Evolutionary conservation across 2,888 invertebrate genomes (phyloP), one percentile per base, ranked within the genome.

Genomic region (Ormyrus pomaceus): DNA sequence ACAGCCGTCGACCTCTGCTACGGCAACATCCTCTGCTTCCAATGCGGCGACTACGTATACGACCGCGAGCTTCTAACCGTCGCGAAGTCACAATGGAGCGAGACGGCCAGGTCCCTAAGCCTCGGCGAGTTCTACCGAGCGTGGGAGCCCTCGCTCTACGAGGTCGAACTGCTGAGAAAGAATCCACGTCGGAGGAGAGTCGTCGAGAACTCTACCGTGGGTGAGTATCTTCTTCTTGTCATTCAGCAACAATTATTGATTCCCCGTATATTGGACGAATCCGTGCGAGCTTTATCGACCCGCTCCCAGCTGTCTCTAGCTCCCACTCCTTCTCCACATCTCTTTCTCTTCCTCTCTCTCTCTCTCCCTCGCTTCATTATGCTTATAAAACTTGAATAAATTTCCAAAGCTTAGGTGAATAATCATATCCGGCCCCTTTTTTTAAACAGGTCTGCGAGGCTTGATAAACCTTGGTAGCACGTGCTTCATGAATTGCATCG

Each of bases 401-500:
- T 34, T 34, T 0, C 34, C 34, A 34, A 34, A 34, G 34, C 34
- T 34, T 0, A 34, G 34, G 34, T 3, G 3, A 64, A 64, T 3
- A 13, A 64, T 34, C 0, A 66, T 58, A 66, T 58, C 6, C 10
- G 48, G 2, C 48, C 2, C 0, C 2, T 50, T 89, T 87, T 34
- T 34, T 34, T 4, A 34, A 34, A 59, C 88, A 93, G 95, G 99
- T 58, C 92, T 99, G 79, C 93, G 99, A 76, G 99, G 99, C 0
- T 92, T 99, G 77, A 95, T 98, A 87, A 99, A 99, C 92, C 92
- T 99, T 83, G 99, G 99, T 55, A 96, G 98, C 85, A 99, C 99
- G 5, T 99, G 99, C 92, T 99, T 98, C 90, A 98, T 99, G 97
- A 99, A 98, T 91, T 98, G 98, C 89, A 98, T 99, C 86, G 95